These are phyloP conservation scores for Teleiodes luculella DNA, from an alignment of 2,888 invertebrate genomes.

Conservation along the genomic window DNA sequence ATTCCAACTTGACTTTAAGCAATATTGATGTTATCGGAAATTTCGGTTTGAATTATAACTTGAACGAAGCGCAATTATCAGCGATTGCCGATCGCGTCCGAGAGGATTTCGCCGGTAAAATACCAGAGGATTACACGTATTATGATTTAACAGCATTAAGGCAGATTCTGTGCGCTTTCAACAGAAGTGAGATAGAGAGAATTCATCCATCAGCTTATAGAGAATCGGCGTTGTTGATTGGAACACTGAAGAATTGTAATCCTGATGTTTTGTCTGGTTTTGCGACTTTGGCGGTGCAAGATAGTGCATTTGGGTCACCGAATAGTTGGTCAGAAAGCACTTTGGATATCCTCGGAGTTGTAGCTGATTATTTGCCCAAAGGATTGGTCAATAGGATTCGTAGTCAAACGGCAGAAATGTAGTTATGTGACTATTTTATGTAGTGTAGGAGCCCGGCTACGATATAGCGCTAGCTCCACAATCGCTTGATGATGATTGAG, in stretches of 20 bases:
- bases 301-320: conserved; percentile 64
- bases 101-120: conserved; percentile 72
- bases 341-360: conserved; percentile 54
- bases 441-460: too few species aligned
- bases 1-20: conserved; percentile 70
- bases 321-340: conserved; percentile 56
- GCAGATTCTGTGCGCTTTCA: conserved; percentile 78
- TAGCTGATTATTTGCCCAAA: conserved; percentile 52
- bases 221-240: conserved; percentile 64
- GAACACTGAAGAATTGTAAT: conserved; percentile 65
- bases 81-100: conserved; percentile 73
- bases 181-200: conserved; percentile 66
- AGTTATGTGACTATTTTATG: too few species aligned
- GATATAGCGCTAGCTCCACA: too few species aligned
- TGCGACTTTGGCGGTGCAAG: conserved; percentile 60
- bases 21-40: conserved; percentile 75
- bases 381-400: conserved; percentile 14
- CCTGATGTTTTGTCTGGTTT: conserved; percentile 62
- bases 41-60: conserved; percentile 72
- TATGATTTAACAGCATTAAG: conserved; percentile 75
- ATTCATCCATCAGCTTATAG: conserved; percentile 76
- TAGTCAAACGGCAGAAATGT: not conserved
- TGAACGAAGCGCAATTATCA: conserved; percentile 56
- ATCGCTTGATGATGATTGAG: too few species aligned
- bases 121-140: conserved; percentile 75